Percentiles rank a stretch among this genome's conserved stretches.
Conservation (phyloP, 2,888 invertebrate genomes). For the Dryomyza anilis region DNA sequence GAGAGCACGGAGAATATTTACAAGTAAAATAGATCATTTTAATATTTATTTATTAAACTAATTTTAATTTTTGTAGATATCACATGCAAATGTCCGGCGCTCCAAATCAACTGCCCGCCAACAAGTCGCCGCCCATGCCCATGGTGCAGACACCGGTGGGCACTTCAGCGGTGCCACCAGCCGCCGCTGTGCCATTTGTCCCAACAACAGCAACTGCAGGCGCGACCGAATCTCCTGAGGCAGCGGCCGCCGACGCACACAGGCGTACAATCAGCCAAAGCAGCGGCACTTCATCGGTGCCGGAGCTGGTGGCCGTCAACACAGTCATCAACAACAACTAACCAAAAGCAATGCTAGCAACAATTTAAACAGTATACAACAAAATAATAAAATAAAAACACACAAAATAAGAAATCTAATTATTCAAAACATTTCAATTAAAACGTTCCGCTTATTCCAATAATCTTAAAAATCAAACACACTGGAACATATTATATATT, state of each 20-base stretch:
- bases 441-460: conserved; percentile 15
- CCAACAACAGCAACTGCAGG: conserved; percentile 43
- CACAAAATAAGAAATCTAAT: too few species aligned
- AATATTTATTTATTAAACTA: too few species aligned
- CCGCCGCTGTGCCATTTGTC: conserved; percentile 67
- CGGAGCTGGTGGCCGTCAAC: conserved; percentile 50
- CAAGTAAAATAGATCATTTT: too few species aligned
- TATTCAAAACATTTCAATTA: too few species aligned
- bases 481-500: background rate
- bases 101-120: conserved; percentile 65
- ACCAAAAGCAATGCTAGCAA: conserved; percentile 18
- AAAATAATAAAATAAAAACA: too few species aligned
- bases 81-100: conserved; percentile 78
- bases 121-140: conserved; percentile 71
- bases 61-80: conserved; percentile 63
- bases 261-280: conserved; percentile 71
- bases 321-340: conserved; percentile 31
- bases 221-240: conserved; percentile 60
- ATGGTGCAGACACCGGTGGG: conserved; percentile 71
- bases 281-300: conserved; percentile 53
- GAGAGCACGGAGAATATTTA: conserved; percentile 81
- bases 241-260: conserved; percentile 57
- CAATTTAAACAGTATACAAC: conserved; percentile 11
- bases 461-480: background rate
- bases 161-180: conserved; percentile 55